These are phyloP conservation scores for Tapera naevia DNA, from an alignment of 2,797 vertebrate species.

Conservation along the genomic window DNA sequence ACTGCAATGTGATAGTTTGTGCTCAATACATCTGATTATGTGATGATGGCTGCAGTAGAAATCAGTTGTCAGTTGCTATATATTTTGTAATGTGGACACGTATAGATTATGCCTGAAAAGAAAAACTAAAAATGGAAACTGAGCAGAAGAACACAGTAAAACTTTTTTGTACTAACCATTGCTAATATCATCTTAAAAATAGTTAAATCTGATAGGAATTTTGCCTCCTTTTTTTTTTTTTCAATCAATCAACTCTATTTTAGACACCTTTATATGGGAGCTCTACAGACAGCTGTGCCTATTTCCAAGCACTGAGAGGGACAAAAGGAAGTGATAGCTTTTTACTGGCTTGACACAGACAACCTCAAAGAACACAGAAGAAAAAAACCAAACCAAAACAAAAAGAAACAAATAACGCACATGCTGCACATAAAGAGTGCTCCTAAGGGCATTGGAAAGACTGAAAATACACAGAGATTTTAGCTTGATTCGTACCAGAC, in stretches of 20 bases:
- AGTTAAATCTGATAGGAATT: background rate
- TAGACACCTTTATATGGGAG: background rate
- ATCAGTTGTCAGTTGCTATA: background rate
- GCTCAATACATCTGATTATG: background rate
- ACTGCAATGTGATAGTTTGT: background rate
- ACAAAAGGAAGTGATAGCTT: background rate
- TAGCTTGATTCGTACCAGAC: background rate
- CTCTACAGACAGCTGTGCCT: background rate
- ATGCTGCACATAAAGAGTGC: background rate
- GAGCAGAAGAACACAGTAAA: background rate
- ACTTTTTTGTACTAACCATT: background rate
- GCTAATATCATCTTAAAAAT: background rate
- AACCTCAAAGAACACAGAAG: background rate
- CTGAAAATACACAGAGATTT: background rate
- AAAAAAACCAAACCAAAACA: fast-evolving
- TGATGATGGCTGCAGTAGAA: background rate
- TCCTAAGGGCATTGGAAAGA: background rate
- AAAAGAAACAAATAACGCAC: background rate
- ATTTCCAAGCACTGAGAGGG: background rate
- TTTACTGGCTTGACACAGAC: background rate
- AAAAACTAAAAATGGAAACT: background rate
- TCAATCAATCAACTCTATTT: background rate
- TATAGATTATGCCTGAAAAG: background rate
- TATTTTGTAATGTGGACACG: background rate
- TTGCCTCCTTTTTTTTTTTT: background rate